Evolutionary conservation across 2,113 vertebrate species (phyloP), one percentile per base, ranked within the genome.

Genomic region (Daphoenositta chrysoptera): DNA sequence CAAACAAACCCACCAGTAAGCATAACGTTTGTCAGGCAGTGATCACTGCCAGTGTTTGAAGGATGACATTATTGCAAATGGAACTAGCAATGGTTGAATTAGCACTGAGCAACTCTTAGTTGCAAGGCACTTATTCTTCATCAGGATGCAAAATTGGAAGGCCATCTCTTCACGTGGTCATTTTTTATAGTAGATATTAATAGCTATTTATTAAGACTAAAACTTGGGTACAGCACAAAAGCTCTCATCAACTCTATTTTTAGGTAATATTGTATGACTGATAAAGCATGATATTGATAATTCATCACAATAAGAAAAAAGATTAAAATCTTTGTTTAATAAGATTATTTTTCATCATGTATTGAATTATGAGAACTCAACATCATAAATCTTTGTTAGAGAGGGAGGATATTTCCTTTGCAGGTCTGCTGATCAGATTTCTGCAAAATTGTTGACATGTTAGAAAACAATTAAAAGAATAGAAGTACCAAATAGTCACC

Each of bases 251-350:
- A 40, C 27, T 83, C 61, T 39, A 17, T 50, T 73, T 84, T 90
- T 78, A 82, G 45, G 17, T 85, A 53, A 48, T 73, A 60, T 10
- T 68, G 12, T 60, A 22, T 71, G 54, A 84, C 70, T 69, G 80
- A 82, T 89, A 85, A 94, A 94, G 45, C 27, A 21, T 80, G 33
- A 50, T 94, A 91, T 50, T 77, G 63, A 80, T 93, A 57, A 78
- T 86, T 87, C 42, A 83, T 96, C 70, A 71, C 65, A 93, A 71
- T 69, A 77, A 89, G 70, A 61, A 92, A 78, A 83, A 69, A 70
- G 5, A 89, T 87, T 70, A 89, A 94, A 89, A 57, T 85, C 44
- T 51, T 68, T 64, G 24, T 89, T 83, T 82, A 82, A 89, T 82
- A 61, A 76, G n/a, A 51, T 73, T 90, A 37, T 19, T 84, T 91